These are phyloP conservation scores for Tachina grossa DNA, from an alignment of 2,888 invertebrate species.

Conservation along the genomic window DNA sequence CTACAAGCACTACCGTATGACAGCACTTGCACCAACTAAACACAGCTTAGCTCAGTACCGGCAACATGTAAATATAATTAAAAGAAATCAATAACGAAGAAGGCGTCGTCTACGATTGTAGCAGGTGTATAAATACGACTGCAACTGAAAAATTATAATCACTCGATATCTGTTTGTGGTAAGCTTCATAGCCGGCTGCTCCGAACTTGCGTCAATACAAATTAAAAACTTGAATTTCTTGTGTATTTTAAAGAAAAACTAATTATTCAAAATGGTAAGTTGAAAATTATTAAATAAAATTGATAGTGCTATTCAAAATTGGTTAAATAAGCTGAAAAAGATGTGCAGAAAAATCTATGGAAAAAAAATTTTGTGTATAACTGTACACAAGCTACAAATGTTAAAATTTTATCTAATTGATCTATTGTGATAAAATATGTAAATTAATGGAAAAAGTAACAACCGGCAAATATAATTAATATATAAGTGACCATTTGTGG, in stretches of 20 bases:
- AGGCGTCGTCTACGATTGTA: conserved; percentile 73
- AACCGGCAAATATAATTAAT: not conserved
- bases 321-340: not conserved
- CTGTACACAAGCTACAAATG: no score
- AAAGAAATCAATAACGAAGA: conserved; percentile 66
- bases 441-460: no score
- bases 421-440: no score
- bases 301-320: not conserved
- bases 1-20: not conserved
- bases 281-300: not conserved
- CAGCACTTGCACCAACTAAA: not conserved
- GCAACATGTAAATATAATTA: conserved; percentile 27
- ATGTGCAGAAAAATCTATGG: not conserved
- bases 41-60: conserved; percentile 42
- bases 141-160: conserved; percentile 82
- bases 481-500: not conserved
- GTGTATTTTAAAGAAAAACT: conserved; percentile 75
- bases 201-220: conserved; percentile 83
- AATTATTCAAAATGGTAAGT: conserved; percentile 81
- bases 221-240: conserved; percentile 75
- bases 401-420: no score
- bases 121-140: conserved; percentile 84
- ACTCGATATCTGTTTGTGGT: conserved; percentile 87
- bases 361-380: no score
- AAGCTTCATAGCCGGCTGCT: conserved; percentile 87